phyloP scores from a whole-genome alignment of 2,888 invertebrate genomes.

The Antheraea yamamai region DNA sequence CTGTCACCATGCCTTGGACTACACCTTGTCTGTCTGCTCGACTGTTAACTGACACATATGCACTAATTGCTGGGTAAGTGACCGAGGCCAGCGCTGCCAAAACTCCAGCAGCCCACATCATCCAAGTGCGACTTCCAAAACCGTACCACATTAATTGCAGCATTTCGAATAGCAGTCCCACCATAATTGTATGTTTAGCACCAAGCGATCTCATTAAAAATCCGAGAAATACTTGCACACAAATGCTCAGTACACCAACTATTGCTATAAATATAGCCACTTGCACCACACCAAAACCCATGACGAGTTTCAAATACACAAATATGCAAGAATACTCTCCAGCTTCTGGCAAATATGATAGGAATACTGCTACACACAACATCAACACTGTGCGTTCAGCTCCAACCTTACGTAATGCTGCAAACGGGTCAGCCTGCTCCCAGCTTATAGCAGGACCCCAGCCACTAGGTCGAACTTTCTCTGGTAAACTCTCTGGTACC shows the following conservation, averaged over 20 bases:
- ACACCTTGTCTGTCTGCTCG: slow-evolving; percentile 98
- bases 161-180: slow-evolving; percentile 98
- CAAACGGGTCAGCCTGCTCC: slow-evolving; percentile 99
- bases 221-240: slow-evolving; percentile 95
- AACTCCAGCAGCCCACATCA: slow-evolving; percentile 99
- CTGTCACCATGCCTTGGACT: slow-evolving; percentile 99
- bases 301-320: slow-evolving; percentile 98
- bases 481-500: slow-evolving; percentile 98
- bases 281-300: slow-evolving; percentile 97
- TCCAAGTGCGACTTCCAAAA: slow-evolving; percentile 97
- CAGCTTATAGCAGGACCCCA: slow-evolving; percentile 96
- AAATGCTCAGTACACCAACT: slow-evolving; percentile 97
- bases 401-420: slow-evolving; percentile 94
- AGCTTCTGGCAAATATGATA: slow-evolving; percentile 98
- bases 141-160: slow-evolving; percentile 98
- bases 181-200: slow-evolving; percentile 97
- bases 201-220: slow-evolving; percentile 92
- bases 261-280: slow-evolving; percentile 99
- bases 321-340: slow-evolving; percentile 99
- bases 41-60: slow-evolving; percentile 98
- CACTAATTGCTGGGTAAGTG: slow-evolving; percentile 99
- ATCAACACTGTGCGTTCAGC: slow-evolving; percentile 97
- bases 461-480: slow-evolving; percentile 89
- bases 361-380: slow-evolving; percentile 97
- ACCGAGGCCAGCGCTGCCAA: slow-evolving; percentile 97